These are phyloP conservation scores for Spialia ferax DNA, from an alignment of 2,888 invertebrate genomes.

Conservation along the genomic window DNA sequence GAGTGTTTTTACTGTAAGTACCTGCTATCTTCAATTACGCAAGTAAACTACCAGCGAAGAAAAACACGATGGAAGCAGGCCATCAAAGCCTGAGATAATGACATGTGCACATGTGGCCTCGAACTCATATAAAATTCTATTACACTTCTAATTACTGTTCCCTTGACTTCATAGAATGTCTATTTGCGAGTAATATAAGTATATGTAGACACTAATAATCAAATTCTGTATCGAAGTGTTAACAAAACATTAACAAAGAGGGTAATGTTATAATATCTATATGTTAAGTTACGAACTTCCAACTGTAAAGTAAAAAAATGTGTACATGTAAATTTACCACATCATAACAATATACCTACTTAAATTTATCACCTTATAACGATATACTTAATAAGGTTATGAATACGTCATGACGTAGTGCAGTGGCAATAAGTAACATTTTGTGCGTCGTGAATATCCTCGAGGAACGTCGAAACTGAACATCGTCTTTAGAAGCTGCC, in stretches of 20 bases:
- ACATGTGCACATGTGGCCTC: constrained; percentile 6
- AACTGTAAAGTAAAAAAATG: too few species aligned
- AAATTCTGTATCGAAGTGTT: neutral
- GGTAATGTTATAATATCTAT: too few species aligned
- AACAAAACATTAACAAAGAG: neutral
- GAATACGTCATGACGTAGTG: too few species aligned
- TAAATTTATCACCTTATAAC: too few species aligned
- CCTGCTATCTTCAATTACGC: constrained; percentile 3
- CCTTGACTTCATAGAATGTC: neutral
- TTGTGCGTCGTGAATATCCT: neutral
- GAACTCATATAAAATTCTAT: constrained; percentile 19
- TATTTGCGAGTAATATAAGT: neutral
- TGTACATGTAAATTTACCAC: too few species aligned
- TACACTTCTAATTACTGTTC: neutral
- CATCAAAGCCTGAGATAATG: constrained; percentile 2
- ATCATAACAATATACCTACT: too few species aligned
- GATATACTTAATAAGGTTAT: too few species aligned
- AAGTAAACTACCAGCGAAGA: neutral
- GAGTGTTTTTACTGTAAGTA: constrained; percentile 5
- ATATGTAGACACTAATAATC: neutral
- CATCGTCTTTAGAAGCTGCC: constrained; percentile 25
- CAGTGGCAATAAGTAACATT: too few species aligned
- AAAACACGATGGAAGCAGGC: constrained; percentile 7
- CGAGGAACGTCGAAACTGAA: neutral
- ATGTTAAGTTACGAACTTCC: too few species aligned